phyloP scores from a whole-genome alignment of 2,113 vertebrate species.

The Pandion haliaetus region DNA sequence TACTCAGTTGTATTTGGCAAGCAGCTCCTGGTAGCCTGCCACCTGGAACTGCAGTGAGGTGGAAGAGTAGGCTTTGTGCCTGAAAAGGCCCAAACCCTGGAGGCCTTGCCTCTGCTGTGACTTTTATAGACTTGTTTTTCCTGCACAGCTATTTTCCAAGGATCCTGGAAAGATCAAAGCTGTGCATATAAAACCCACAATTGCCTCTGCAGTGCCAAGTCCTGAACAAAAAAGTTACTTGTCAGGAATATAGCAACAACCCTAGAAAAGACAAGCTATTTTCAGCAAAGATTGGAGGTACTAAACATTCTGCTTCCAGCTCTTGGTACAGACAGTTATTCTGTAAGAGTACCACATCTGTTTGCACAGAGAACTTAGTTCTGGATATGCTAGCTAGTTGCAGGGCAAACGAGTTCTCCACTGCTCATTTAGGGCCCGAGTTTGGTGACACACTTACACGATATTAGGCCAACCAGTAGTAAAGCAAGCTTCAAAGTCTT shows the following conservation, averaged over 20 bases:
- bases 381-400: background rate
- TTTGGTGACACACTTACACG: background rate
- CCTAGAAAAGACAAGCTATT: background rate
- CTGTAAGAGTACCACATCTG: background rate
- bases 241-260: background rate
- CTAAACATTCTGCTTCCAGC: background rate
- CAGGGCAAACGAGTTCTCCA: background rate
- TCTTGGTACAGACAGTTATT: background rate
- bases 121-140: constrained; percentile 37
- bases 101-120: background rate
- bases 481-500: background rate
- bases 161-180: constrained; percentile 23
- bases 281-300: background rate
- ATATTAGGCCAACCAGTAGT: background rate
- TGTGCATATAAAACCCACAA: background rate
- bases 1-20: constrained; percentile 12
- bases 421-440: background rate
- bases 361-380: background rate
- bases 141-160: background rate
- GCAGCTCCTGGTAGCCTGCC: constrained; percentile 10
- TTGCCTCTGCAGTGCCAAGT: background rate
- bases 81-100: background rate
- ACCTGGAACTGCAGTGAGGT: constrained; percentile 2
- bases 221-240: background rate
- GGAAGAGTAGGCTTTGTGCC: background rate